phyloP scores from a whole-genome alignment of 1,140 invertebrate species.

The Tetragonula clypearis region DNA sequence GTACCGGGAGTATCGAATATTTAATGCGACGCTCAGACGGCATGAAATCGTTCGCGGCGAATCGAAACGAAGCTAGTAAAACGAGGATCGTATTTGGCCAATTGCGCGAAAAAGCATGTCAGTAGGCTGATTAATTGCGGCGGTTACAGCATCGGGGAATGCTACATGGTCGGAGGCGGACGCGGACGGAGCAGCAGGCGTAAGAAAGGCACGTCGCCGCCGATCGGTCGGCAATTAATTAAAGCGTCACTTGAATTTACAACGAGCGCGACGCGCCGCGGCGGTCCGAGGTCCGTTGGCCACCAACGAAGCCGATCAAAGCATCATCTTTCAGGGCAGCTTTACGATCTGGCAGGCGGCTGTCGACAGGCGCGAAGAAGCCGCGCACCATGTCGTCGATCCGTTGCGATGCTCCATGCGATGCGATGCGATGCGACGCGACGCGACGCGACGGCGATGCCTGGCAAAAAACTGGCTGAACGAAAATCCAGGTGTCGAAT shows the following conservation, averaged over 20 bases:
- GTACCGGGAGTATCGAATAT: background rate
- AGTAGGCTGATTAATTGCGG: constrained; percentile 63
- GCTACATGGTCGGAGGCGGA: constrained; percentile 28
- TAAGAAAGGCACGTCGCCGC: constrained; percentile 58
- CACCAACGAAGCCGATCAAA: constrained; percentile 64
- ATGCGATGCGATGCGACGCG: no score
- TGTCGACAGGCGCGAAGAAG: constrained; percentile 64
- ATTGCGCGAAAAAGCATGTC: constrained; percentile 62
- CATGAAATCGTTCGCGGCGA: constrained; percentile 1
- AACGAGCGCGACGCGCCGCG: constrained; percentile 41
- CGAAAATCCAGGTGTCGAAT: constrained; percentile 63
- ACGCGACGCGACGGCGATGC: background rate
- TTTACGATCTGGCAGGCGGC: constrained; percentile 49
- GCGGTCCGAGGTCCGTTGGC: background rate
- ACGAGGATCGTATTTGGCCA: constrained; percentile 51
- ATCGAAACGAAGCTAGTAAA: constrained; percentile 9
- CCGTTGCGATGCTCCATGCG: background rate
- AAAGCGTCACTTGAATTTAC: constrained; percentile 69
- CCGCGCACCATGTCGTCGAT: constrained; percentile 22
- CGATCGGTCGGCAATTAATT: constrained; percentile 61
- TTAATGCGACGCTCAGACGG: background rate
- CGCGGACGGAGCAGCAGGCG: constrained; percentile 22
- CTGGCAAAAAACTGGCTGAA: constrained; percentile 35
- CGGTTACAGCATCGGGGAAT: constrained; percentile 26
- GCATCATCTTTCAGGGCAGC: constrained; percentile 44